phyloP scores from a whole-genome alignment of 2,888 invertebrate genomes.

The Acanthosepion lycidas region DNA sequence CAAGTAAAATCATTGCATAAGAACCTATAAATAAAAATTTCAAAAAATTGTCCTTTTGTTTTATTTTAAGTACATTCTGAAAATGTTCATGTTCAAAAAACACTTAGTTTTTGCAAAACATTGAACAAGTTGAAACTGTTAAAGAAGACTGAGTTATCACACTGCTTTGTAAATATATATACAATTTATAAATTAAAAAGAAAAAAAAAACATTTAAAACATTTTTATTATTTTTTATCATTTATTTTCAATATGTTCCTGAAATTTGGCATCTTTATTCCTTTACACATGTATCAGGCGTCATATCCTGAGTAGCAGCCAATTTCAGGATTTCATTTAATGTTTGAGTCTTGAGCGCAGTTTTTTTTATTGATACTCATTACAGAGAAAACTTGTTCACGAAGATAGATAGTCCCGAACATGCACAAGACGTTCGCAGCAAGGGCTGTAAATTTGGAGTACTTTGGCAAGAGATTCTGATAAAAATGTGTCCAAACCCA shows the following conservation, averaged over 20 bases:
- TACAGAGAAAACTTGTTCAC: too few relatives aligned
- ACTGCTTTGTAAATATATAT: neutral
- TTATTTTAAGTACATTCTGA: neutral
- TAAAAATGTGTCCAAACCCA: too few relatives aligned
- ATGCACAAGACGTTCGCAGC: too few relatives aligned
- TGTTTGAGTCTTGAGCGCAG: too few relatives aligned
- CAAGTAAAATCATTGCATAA: neutral
- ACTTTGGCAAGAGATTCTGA: too few relatives aligned
- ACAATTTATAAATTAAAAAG: neutral
- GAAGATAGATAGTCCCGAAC: too few relatives aligned
- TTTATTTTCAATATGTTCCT: neutral
- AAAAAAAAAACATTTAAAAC: neutral
- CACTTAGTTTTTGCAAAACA: neutral
- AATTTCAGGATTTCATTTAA: neutral
- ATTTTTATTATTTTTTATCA: neutral
- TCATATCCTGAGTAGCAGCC: neutral
- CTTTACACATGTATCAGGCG: neutral
- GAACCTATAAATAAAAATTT: neutral
- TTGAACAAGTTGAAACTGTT: neutral
- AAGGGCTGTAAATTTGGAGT: too few relatives aligned
- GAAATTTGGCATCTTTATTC: neutral
- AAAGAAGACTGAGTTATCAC: too few relatives aligned
- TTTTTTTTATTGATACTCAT: too few relatives aligned
- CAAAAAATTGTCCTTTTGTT: neutral
- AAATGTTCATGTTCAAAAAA: neutral